Evolutionary conservation across 2,797 vertebrate species (phyloP), one percentile per base, ranked within the genome.

Genomic region (Trematomus bernacchii): DNA sequence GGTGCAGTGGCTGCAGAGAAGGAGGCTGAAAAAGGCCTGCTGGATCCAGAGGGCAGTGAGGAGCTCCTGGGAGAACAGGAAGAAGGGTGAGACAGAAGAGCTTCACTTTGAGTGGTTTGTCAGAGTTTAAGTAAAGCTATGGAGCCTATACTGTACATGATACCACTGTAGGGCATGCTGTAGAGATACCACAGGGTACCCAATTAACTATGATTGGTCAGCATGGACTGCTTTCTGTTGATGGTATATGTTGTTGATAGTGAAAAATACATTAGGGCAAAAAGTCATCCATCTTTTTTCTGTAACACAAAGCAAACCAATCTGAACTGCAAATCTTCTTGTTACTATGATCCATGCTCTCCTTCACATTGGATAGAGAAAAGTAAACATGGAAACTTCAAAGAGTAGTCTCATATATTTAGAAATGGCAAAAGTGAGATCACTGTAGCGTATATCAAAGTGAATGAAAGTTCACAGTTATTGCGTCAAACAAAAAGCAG

Each of bases 21-120:
- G 76, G 89, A 88, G 71, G 30, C 2, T 12, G 90, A 86, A 52
- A 85, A 65, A 84, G 80, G 84, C 44, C 76, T 85, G 13, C 77
- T 92, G 76, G 86, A 92, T 68, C 82, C 71, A 59, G 85, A 86
- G 47, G 53, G 42, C 55, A 72, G 72, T 79, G 86, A 84, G 55
- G 88, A 88, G 74, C 80, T 92, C 33, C 87, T 92, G 82, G 92
- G 94, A 68, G 91, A 94, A 74, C 84, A 90, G 81, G 82, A 89
- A 47, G 84, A 86, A 80, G 87, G 94, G 95, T 95, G 89, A 94
- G 95, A 84, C 27, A 63, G 50, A 4, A 33, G 33, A 58, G 14
- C 30, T 43, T 23, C 0, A 40, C 46, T 58, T 40, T 14, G 58
- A 3, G 19, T 23, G 13, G 11, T 46, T 16, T 4, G 42, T 47